Percentiles rank a stretch among this genome's conserved stretches.
phyloP scores from a whole-genome alignment of 2,113 vertebrate species.

The Labeo rohita region DNA sequence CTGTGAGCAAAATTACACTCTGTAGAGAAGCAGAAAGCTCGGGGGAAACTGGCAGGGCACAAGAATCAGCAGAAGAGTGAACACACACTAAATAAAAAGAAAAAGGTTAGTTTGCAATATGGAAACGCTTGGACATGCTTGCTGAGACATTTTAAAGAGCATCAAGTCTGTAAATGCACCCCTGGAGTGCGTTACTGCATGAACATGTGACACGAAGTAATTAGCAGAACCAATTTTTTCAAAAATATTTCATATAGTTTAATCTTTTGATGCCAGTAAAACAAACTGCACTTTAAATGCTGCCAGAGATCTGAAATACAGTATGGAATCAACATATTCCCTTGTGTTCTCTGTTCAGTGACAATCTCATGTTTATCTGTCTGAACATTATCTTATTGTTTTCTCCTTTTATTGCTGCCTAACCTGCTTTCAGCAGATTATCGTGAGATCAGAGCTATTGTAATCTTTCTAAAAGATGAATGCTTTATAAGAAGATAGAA shows the following conservation, averaged over 20 bases:
- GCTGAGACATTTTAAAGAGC: neutral
- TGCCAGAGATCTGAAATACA: neutral
- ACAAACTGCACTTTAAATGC: neutral
- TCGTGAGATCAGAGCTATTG: neutral
- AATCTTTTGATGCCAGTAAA: neutral
- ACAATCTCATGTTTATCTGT: neutral
- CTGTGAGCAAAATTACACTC: neutral
- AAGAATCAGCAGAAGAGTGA: neutral
- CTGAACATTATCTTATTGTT: neutral
- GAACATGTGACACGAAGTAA: neutral
- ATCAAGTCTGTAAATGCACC: neutral
- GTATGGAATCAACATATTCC: neutral
- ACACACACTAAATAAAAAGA: neutral
- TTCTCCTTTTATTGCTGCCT: neutral
- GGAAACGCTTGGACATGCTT: neutral
- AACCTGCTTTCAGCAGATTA: neutral
- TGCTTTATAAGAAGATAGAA: neutral
- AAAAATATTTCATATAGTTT: neutral
- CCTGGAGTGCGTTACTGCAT: neutral
- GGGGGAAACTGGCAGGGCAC: constrained; percentile 1
- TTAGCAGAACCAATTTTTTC: neutral
- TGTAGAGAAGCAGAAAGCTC: neutral
- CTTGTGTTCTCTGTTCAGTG: neutral
- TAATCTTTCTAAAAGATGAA: neutral
- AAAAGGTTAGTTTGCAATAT: neutral